phyloP scores from a whole-genome alignment of 1,140 invertebrate species.

The Anoplolepis gracilipes region DNA sequence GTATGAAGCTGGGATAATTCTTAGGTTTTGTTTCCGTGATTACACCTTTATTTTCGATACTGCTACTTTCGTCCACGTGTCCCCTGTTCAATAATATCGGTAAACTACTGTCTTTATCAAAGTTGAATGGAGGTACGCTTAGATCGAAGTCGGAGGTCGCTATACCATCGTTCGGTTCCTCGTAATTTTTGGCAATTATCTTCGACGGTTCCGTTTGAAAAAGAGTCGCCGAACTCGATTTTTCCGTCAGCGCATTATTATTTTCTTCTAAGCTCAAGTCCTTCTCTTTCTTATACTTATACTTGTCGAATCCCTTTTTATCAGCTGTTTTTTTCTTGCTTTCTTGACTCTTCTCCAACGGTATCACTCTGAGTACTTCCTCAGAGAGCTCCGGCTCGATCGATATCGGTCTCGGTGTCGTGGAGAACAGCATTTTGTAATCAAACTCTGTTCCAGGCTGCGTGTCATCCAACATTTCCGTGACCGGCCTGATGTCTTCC shows the following conservation, averaged over 20 bases:
- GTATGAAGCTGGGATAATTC: constrained; percentile 79
- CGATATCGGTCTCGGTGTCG: constrained; percentile 44
- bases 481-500: constrained; percentile 81
- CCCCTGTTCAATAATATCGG: constrained; percentile 62
- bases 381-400: constrained; percentile 68
- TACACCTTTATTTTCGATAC: not conserved
- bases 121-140: not conserved
- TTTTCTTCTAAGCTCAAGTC: constrained; percentile 69
- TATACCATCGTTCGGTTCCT: constrained; percentile 42
- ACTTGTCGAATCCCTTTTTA: constrained; percentile 70
- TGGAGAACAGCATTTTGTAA: constrained; percentile 73
- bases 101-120: constrained; percentile 44
- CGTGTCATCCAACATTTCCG: constrained; percentile 80
- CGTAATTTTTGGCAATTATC: not conserved
- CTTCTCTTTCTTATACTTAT: constrained; percentile 76
- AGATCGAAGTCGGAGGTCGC: constrained; percentile 34
- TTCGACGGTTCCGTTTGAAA: constrained; percentile 16
- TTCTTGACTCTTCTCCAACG: constrained; percentile 74
- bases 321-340: constrained; percentile 68
- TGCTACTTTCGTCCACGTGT: not conserved
- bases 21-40: constrained; percentile 13
- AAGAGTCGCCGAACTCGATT: not conserved
- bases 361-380: constrained; percentile 80
- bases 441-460: constrained; percentile 74
- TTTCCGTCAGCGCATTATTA: constrained; percentile 54